Evolutionary conservation across 2,113 vertebrate species (phyloP), one percentile per base, ranked within the genome.

Genomic region (Aspidoscelis tigris): DNA sequence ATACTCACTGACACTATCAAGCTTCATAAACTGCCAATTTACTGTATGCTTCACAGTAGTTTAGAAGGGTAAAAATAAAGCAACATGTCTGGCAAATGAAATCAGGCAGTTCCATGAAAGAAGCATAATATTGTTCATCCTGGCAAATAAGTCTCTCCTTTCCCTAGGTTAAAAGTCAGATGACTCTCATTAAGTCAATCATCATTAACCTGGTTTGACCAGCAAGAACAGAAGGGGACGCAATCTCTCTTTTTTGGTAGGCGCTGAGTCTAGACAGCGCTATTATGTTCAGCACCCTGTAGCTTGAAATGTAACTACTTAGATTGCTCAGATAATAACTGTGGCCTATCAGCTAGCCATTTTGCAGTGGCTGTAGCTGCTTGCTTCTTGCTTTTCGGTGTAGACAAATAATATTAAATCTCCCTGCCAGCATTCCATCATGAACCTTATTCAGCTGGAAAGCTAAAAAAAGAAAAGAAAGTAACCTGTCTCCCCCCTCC

Each of bases 251-350:
- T 88, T 88, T 89, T 88, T 76, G 58, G 85, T 82, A 92, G 90
- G 82, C 68, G 66, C 41, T 58, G 64, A 91, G 74, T 91, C 69
- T 86, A 93, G 86, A 90, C 88, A 89, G 76, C 61, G 81, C 82
- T 93, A 83, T 89, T 92, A 78, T 83, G 79, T 79, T 93, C 86
- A 85, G 47, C 78, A 84, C 55, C 76, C 78, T 78, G 39, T 83
- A 83, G 85, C 87, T 93, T 89, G 91, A 92, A 89, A 88, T 58
- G n/a, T 91, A 93, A 92, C 91, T 83, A 87, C 89, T 89, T 83
- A 91, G 72, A 90, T 93, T 88, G 83, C 81, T 91, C 71, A 82
- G 83, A 87, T 90, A 92, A 92, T 91, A 87, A 89, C 80, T 43
- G 64, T 90, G 82, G 73, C 55, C 83, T 90, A 75, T 64, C 79